Base-by-base conservation (phyloP, 2,797 vertebrate species). In the Chloroceryle amazona region DNA sequence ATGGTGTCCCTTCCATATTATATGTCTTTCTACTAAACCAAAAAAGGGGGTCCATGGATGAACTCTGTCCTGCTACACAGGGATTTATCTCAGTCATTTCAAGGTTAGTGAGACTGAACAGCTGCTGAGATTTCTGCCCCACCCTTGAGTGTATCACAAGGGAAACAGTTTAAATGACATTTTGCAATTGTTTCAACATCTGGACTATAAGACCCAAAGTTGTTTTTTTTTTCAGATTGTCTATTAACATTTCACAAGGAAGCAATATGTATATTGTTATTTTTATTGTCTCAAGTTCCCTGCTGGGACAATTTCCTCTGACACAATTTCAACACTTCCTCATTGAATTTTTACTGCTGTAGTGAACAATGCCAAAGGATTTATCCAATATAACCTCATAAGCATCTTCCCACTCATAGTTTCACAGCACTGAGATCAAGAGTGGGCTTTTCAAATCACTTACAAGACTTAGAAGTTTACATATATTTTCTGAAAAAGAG, bases 271-370 rank as follows among this genome's bases (percentile, higher is more conserved):
- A 75, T 94, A 52, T 41, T 41, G 51, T 86, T 95, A 54, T 79
- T 93, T 96, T 90, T 86, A 66, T 60, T 21, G 44, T 67, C 66
- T 67, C 3, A 1, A 76, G 37, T 76, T 96, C n/a, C 37, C 74
- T 87, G 60, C 55, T 90, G 86, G 66, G 92, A 89, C 71, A 76
- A 80, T 92, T 94, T 96, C 67, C 83, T 95, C 78, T 93, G 89
- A 95, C 88, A 96, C 35, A 76, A 80, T 91, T 94, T 96, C 93
- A 95, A 91, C 83, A 87, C 60, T 93, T 97, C 84, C 74, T 93
- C 73, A 74, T 31, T 87, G 81, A 60, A 61, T 74, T 94, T 96
- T 96, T 96, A 94, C 67, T 76, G 66, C 44, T 90, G 23, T 67
- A 63, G 60, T 35, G 51, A 95, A 46, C 37, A 71, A 14, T 78